These are phyloP conservation scores for Syngnathus scovelli DNA, from an alignment of 2,113 vertebrate species.

Conservation along the genomic window DNA sequence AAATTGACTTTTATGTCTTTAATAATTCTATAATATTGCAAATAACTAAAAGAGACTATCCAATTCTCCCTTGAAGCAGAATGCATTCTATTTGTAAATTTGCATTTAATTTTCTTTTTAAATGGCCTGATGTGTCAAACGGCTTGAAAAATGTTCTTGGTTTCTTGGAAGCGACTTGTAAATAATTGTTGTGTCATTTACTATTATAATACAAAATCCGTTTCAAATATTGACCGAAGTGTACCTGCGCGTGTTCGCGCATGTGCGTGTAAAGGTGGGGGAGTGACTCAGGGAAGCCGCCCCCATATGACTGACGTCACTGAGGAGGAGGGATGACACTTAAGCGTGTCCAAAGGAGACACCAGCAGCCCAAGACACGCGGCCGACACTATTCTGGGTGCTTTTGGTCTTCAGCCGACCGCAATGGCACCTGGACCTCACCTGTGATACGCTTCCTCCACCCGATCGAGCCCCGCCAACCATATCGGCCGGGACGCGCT, in stretches of 20 bases:
- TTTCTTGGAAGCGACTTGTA: neutral
- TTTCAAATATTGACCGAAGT: neutral
- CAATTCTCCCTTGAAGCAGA: too few relatives aligned
- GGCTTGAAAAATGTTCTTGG: neutral
- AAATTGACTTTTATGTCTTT: neutral
- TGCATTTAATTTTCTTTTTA: too few relatives aligned
- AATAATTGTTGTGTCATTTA: neutral
- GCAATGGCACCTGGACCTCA: conserved; percentile 14
- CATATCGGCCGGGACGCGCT: neutral
- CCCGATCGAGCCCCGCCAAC: neutral
- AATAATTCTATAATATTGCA: neutral
- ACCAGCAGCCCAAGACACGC: conserved; percentile 2
- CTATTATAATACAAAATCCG: neutral
- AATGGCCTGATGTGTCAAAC: neutral
- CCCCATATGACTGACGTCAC: conserved; percentile 47
- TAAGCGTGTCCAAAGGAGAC: conserved; percentile 71
- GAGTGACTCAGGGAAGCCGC: neutral
- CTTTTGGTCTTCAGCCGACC: neutral
- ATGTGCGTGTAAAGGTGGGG: neutral
- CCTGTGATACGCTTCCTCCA: neutral
- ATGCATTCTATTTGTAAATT: too few relatives aligned
- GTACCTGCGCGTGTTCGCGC: neutral
- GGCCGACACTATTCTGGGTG: neutral
- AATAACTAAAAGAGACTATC: too few relatives aligned
- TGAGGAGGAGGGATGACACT: conserved; percentile 68